Evolutionary conservation across 2,113 vertebrate genomes (phyloP), one percentile per base, ranked within the genome.

Genomic region (Rhinolophus ferrumequinum): DNA sequence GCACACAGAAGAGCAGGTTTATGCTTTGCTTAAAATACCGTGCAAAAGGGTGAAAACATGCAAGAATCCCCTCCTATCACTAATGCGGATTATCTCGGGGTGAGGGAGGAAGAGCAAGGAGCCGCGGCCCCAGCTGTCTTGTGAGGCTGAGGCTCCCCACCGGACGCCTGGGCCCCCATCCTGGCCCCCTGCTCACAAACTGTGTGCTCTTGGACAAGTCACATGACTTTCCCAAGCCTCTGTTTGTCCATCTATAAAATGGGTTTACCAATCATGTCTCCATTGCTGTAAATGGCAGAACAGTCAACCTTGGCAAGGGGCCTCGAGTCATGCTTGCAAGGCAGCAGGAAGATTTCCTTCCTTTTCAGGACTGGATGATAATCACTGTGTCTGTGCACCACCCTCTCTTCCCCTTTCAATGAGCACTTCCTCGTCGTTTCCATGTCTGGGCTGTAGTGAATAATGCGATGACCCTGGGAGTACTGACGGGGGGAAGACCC

Each of bases 401-500:
- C 54, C 35, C 12, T 38, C 19, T 33, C 6, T 7, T 30, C 54
- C 33, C 22, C 79, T 30, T 1, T 4, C 0, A 2, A 18, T 0
- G n/a, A 56, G 2, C n/a, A 0, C 24, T 38, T 16, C 6, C 33
- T 9, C 6, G 19, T 10, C 52, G 52, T 24, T 33, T 8, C 69
- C 26, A 13, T 3, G 14, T 19, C 67, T 54, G 24, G n/a, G 69
- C 44, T 22, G 0, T 12, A 35, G 81, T 28, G 3, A 26, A 1
- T 26, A 33, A 14, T 1, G 35, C 58, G 33, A 14, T 52, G 26
- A 38, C 38, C 3, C 8, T 24, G 24, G 67, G 24, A 24, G 13
- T 24, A 28, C n/a, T 52, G n/a, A 3, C 1, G 0, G n/a, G 0
- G 56, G 7, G 75, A 24, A 58, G 35, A 56, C 4, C 1, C 30